Base-by-base conservation (phyloP, 2,113 vertebrate species). In the Echinops telfairi region DNA sequence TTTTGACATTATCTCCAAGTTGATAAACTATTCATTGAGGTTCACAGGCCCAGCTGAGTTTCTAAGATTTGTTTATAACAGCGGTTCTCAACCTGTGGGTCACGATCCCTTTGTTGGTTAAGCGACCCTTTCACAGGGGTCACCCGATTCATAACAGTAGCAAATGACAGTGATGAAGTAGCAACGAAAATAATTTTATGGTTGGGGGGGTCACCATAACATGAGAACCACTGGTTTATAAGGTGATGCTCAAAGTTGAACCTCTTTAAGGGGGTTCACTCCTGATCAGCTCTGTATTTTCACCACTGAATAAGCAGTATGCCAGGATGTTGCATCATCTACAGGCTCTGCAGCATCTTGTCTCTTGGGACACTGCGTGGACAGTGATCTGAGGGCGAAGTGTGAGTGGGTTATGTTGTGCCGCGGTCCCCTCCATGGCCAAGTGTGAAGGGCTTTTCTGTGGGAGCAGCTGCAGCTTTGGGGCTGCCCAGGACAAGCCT, bases 161-260 rank as follows among this genome's bases (percentile, higher is more conserved):
- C 40, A 40, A 40, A 40, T 40, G 40, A 40, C 40, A 40, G 40
- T 40, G 40, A 40, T 40, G 40, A 40, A 40, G 40, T 40, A 40
- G 40, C 40, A 40, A 40, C 40, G 7, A 40, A 40, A 40, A 40
- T 40, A 4, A 40, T 40, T 40, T 40, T 40, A 40, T 40, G 40
- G 40, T 40, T 40, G 40, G 40, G 40, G 40, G 40, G 40, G 40
- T 40, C 40, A 40, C 40, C 40, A 40, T 7, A 3, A 40, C 40
- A 40, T 40, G 47, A 53, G 47, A 53, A 53, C 47, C 12, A 14
- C 10, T 53, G 9, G 47, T 78, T 78, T 76, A 7, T 60, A 60
- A 86, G 29, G 27, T 89, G 47, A 62, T 36, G 70, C 17, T 62
- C 88, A 92, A 92, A 85, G 73, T 62, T 80, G 66, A 91, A 66